phyloP scores from a whole-genome alignment of 2,888 invertebrate genomes.

The Cybosia mesomella region DNA sequence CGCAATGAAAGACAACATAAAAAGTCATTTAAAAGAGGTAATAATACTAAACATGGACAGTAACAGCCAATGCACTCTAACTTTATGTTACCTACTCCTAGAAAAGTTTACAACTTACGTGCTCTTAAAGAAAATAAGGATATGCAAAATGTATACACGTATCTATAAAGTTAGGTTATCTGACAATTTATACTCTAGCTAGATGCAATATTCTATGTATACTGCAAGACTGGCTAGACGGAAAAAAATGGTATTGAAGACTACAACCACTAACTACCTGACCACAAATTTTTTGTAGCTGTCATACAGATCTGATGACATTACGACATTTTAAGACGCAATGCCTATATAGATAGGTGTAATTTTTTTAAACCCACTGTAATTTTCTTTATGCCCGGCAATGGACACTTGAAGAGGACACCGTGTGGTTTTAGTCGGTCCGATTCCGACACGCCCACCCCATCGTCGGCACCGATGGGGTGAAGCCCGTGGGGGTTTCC shows the following conservation, averaged over 20 bases:
- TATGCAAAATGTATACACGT: constrained; percentile 21
- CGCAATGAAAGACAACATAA: constrained; percentile 13
- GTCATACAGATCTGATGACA: neutral
- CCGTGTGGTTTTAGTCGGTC: too few relatives aligned
- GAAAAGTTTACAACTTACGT: constrained; percentile 22
- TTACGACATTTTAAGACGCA: neutral
- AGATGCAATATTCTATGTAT: too few relatives aligned
- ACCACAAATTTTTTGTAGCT: neutral
- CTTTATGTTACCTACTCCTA: constrained; percentile 26
- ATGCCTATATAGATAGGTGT: neutral
- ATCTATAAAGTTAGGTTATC: constrained; percentile 18
- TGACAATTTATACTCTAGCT: constrained; percentile 29
- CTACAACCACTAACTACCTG: too few relatives aligned
- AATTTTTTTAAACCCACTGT: too few relatives aligned
- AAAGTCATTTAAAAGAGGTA: constrained; percentile 17
- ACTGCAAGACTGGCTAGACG: neutral
- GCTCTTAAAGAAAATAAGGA: constrained; percentile 23
- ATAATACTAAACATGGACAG: constrained; percentile 17
- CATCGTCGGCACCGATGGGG: too few relatives aligned
- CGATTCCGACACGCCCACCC: too few relatives aligned
- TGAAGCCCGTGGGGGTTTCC: too few relatives aligned
- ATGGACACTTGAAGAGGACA: too few relatives aligned
- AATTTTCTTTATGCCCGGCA: too few relatives aligned
- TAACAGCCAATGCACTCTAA: constrained; percentile 29
- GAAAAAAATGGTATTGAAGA: neutral